phyloP scores from a whole-genome alignment of 2,888 invertebrate genomes.

The Schizotus pectinicornis region DNA sequence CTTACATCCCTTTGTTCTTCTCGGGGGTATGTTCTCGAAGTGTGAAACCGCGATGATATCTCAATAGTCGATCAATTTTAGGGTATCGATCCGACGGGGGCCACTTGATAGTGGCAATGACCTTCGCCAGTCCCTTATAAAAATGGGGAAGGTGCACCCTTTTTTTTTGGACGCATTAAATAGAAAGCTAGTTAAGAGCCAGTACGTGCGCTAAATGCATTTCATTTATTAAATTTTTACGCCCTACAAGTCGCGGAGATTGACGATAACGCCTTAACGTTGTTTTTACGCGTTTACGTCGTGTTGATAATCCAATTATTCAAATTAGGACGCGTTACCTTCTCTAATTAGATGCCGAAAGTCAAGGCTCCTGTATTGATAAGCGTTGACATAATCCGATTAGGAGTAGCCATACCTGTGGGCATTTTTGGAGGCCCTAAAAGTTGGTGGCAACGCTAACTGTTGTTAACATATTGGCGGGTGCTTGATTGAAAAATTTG shows the following conservation, averaged over 20 bases:
- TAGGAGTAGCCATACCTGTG: too few species aligned
- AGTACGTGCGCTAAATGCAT: constrained; percentile 10
- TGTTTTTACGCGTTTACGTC: constrained; percentile 21
- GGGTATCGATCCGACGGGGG: too few species aligned
- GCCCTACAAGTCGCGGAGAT: constrained; percentile 8
- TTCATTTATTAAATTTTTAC: constrained; percentile 22
- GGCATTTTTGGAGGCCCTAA: too few species aligned
- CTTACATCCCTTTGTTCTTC: background rate
- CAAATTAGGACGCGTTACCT: constrained; percentile 20
- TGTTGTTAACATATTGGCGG: too few species aligned
- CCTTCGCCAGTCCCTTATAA: too few species aligned
- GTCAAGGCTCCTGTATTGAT: constrained; percentile 6
- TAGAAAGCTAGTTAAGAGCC: constrained; percentile 19
- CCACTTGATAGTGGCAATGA: too few species aligned
- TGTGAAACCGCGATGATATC: background rate
- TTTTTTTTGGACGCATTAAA: constrained; percentile 21
- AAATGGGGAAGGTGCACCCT: constrained; percentile 20
- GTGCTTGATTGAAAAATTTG: too few species aligned
- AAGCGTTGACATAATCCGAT: too few species aligned
- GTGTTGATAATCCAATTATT: constrained; percentile 26
- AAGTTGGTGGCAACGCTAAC: too few species aligned
- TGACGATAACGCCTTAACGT: constrained; percentile 10
- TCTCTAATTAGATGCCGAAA: constrained; percentile 28
- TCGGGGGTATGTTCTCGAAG: too few species aligned
- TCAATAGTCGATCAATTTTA: too few species aligned